phyloP scores from a whole-genome alignment of 2,888 invertebrate species.

The Agrilus biguttatus region DNA sequence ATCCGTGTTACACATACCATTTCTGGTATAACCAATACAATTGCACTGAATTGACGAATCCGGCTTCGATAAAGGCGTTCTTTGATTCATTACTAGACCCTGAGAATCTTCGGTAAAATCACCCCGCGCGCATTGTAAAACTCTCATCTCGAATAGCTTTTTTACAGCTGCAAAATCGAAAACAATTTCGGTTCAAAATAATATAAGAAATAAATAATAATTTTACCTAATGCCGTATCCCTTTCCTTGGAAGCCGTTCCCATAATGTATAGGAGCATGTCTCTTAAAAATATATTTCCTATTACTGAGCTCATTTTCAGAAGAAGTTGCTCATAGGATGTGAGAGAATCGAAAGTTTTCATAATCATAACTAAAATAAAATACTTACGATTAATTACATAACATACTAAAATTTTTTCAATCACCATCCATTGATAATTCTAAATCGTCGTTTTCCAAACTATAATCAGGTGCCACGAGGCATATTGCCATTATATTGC shows the following conservation, averaged over 20 bases:
- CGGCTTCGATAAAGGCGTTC: conserved; percentile 19
- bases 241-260: conserved; percentile 29
- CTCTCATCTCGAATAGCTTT: conserved; percentile 43
- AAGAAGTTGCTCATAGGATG: conserved; percentile 47
- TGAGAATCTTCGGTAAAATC: conserved; percentile 36
- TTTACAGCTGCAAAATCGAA: conserved; percentile 33
- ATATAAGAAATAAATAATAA: neutral
- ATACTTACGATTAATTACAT: neutral
- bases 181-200: neutral
- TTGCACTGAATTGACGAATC: conserved; percentile 27
- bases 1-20: conserved; percentile 18
- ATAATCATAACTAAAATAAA: conserved; percentile 40
- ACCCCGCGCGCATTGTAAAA: conserved; percentile 45
- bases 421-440: conserved; percentile 42
- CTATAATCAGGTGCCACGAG: conserved; percentile 33
- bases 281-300: conserved; percentile 45
- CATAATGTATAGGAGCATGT: conserved; percentile 43
- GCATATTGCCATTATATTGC: conserved; percentile 31
- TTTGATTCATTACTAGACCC: conserved; percentile 21
- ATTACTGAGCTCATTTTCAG: conserved; percentile 50
- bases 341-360: conserved; percentile 48
- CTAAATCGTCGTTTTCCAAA: conserved; percentile 37
- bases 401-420: neutral
- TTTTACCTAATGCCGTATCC: conserved; percentile 37
- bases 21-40: conserved; percentile 27